Conservation (phyloP, 2,888 invertebrate species). For the Bembecia ichneumoniformis region DNA sequence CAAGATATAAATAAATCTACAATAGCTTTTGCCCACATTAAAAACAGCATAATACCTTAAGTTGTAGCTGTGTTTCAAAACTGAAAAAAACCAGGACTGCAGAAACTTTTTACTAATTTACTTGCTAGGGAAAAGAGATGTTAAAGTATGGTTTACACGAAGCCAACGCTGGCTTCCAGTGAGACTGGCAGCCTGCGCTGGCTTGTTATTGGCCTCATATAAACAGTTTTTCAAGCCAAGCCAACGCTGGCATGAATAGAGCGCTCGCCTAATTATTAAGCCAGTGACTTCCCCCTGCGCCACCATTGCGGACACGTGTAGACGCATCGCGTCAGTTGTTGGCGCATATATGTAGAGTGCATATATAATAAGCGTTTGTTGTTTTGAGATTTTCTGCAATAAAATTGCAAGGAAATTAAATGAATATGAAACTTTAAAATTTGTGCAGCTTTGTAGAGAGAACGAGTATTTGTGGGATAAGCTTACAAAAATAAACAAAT, state of each 20-base stretch:
- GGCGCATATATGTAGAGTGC: neutral
- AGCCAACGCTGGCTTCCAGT: constrained; percentile 8
- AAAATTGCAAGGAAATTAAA: neutral
- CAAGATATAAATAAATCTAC: too few relatives aligned
- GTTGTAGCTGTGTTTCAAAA: too few relatives aligned
- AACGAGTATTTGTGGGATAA: neutral
- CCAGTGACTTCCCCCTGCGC: neutral
- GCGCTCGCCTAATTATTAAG: neutral
- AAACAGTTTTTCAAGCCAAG: too few relatives aligned
- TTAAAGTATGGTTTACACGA: too few relatives aligned
- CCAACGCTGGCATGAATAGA: too few relatives aligned
- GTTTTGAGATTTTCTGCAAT: neutral
- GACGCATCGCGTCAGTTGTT: neutral
- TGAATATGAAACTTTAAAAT: neutral
- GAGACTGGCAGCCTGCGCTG: too few relatives aligned
- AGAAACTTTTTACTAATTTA: too few relatives aligned
- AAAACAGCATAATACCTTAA: too few relatives aligned
- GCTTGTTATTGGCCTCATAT: too few relatives aligned
- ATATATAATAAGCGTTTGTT: neutral
- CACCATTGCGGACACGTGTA: neutral
- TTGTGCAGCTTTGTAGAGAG: neutral
- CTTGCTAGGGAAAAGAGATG: too few relatives aligned
- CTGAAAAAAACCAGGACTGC: too few relatives aligned
- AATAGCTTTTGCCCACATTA: too few relatives aligned
- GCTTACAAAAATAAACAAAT: neutral